Percentiles rank a stretch among this genome's conserved stretches.
Conservation (phyloP, 2,797 vertebrate species). For the Emydoidea blandingii region DNA sequence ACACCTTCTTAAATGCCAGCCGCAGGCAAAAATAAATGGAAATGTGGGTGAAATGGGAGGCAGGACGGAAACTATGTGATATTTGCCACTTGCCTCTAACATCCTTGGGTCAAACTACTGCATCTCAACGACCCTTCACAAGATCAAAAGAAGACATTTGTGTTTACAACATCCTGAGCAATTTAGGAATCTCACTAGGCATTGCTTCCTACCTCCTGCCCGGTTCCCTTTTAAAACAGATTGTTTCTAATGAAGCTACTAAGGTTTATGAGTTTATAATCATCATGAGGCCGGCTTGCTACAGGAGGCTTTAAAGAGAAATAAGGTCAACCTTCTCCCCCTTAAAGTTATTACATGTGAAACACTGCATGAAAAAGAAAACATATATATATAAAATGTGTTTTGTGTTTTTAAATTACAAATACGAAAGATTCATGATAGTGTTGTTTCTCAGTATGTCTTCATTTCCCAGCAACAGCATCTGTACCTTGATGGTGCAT, state of each 20-base stretch:
- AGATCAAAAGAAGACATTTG: constrained; percentile 80
- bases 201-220: constrained; percentile 74
- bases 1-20: constrained; percentile 78
- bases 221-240: constrained; percentile 68
- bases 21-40: constrained; percentile 75
- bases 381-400: not conserved
- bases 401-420: constrained; percentile 32
- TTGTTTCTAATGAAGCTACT: constrained; percentile 63
- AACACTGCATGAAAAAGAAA: not conserved
- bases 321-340: not conserved
- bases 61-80: constrained; percentile 68
- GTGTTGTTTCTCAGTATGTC: not conserved
- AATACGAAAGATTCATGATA: constrained; percentile 18
- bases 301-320: not conserved
- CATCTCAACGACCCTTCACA: constrained; percentile 49
- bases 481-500: not conserved
- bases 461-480: not conserved
- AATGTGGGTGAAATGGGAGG: constrained; percentile 56
- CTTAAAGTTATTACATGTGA: rapidly evolving
- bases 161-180: constrained; percentile 84
- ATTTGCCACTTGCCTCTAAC: constrained; percentile 74
- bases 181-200: constrained; percentile 71
- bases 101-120: constrained; percentile 75
- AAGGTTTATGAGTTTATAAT: constrained; percentile 72
- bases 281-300: not conserved